These are phyloP conservation scores for Unio delphinus DNA, from an alignment of 2,888 invertebrate genomes.

Conservation along the genomic window DNA sequence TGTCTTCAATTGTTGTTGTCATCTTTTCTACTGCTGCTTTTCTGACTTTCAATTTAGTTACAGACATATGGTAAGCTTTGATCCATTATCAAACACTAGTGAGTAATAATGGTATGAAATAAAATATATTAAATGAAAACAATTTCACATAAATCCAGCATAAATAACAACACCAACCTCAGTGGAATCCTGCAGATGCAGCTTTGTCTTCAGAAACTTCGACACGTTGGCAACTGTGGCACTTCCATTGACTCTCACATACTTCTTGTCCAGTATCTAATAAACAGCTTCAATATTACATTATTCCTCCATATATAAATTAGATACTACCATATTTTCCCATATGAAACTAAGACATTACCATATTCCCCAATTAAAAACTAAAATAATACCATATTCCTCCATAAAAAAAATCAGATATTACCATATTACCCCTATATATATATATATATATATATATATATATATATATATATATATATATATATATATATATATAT, in stretches of 20 bases:
- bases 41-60: background rate
- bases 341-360: background rate
- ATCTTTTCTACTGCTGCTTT: background rate
- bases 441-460: too few species aligned
- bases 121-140: background rate
- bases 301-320: too few species aligned
- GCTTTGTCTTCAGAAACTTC: slow-evolving; percentile 48
- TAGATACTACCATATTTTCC: background rate
- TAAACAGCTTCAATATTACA: background rate
- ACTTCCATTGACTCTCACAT: slow-evolving; percentile 47
- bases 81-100: background rate
- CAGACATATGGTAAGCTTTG: background rate
- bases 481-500: background rate
- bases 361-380: too few species aligned
- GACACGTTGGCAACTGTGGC: slow-evolving; percentile 52
- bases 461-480: too few species aligned
- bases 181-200: slow-evolving; percentile 40
- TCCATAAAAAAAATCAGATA: too few species aligned
- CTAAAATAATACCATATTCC: background rate
- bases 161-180: slow-evolving; percentile 34
- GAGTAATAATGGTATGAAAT: background rate
- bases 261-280: slow-evolving; percentile 48
- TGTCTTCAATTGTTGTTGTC: background rate
- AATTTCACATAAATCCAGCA: background rate
- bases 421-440: too few species aligned